A percentile compares a stretch with the other conserved stretches of the same genome.
phyloP scores from a whole-genome alignment of 2,888 invertebrate species.

The Bembecia ichneumoniformis region DNA sequence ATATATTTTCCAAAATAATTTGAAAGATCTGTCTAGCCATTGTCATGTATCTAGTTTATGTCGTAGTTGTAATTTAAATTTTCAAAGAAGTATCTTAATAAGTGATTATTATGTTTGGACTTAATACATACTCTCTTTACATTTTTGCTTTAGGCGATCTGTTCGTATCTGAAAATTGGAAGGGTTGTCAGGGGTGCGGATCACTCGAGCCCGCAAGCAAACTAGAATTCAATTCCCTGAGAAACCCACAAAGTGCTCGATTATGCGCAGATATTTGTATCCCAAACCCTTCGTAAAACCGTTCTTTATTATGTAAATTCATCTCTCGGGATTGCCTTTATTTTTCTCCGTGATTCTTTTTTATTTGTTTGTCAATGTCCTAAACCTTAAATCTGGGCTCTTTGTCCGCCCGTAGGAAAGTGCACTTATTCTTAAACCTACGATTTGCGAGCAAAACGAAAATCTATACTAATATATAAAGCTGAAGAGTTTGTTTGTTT shows the following conservation, averaged over 20 bases:
- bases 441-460: too few species aligned
- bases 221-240: constrained; percentile 36
- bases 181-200: constrained; percentile 1
- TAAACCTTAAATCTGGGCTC: constrained; percentile 7
- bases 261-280: constrained; percentile 48
- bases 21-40: too few species aligned
- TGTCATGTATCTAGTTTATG: too few species aligned
- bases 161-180: not conserved
- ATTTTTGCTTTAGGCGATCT: too few species aligned
- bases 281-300: constrained; percentile 32
- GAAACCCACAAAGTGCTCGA: constrained; percentile 33
- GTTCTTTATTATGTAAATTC: constrained; percentile 48
- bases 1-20: too few species aligned
- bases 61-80: too few species aligned
- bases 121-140: too few species aligned
- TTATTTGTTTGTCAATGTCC: constrained; percentile 19
- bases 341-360: constrained; percentile 24
- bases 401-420: not conserved
- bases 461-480: too few species aligned
- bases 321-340: constrained; percentile 36
- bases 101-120: too few species aligned
- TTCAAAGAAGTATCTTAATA: too few species aligned
- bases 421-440: too few species aligned
- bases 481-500: too few species aligned
- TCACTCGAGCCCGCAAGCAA: constrained; percentile 14